Conservation (phyloP, 2,888 invertebrate genomes). For the Epinotia brunnichana region DNA sequence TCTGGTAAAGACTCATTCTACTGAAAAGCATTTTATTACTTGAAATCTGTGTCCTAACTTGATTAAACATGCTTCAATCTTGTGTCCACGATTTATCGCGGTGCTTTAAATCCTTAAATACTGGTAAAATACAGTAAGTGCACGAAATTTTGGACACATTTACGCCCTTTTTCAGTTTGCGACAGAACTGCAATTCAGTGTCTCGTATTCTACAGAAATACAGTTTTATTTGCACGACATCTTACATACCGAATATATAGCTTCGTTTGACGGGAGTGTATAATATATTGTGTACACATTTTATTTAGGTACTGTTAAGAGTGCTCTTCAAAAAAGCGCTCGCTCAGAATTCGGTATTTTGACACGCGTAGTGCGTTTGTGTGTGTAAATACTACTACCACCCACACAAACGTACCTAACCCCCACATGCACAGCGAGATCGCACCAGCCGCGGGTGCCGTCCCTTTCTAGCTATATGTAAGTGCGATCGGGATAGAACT, state of each 20-base stretch:
- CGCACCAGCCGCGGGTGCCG: no score
- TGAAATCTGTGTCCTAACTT: neutral
- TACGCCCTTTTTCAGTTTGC: neutral
- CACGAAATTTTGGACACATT: neutral
- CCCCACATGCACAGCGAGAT: no score
- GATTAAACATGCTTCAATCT: neutral
- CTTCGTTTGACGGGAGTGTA: neutral
- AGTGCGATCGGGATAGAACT: no score
- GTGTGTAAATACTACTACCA: no score
- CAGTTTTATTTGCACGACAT: neutral
- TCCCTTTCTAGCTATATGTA: no score
- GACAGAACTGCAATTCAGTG: neutral
- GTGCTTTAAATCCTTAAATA: neutral
- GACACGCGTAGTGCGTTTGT: no score
- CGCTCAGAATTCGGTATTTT: no score
- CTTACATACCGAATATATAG: neutral
- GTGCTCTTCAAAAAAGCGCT: no score
- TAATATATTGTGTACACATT: no score
- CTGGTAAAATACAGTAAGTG: neutral
- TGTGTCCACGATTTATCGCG: neutral
- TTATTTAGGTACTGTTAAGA: no score
- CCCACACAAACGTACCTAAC: no score
- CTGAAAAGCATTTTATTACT: neutral
- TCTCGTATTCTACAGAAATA: neutral
- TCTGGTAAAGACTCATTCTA: neutral